Conservation (phyloP, 2,888 invertebrate species). For the Teleogryllus oceanicus region DNA sequence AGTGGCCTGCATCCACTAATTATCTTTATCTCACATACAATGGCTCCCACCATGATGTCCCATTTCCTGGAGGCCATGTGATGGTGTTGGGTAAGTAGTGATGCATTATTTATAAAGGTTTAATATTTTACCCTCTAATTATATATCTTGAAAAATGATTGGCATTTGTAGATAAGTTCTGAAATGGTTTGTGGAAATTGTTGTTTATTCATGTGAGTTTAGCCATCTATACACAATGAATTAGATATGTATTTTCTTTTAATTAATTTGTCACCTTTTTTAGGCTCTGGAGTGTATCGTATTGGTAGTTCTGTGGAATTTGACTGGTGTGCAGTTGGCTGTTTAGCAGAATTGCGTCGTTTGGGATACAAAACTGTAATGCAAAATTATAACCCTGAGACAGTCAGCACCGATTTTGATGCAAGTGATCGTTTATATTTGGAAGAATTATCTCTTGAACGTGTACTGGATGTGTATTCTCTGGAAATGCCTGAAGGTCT, state of each 20-base stretch:
- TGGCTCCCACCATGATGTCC: conserved; percentile 74
- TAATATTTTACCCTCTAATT: conserved; percentile 31
- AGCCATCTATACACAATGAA: neutral
- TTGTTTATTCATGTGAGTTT: too few species aligned
- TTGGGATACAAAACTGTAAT: conserved; percentile 90
- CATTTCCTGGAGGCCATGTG: conserved; percentile 72
- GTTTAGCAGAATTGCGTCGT: conserved; percentile 83
- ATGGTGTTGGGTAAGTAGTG: conserved; percentile 76
- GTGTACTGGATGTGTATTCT: conserved; percentile 97
- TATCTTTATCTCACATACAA: conserved; percentile 98
- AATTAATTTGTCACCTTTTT: conserved; percentile 33
- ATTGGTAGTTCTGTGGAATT: conserved; percentile 99
- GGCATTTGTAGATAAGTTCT: conserved; percentile 5
- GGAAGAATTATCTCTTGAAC: conserved; percentile 98
- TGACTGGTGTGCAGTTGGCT: conserved; percentile 99
- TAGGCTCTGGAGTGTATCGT: conserved; percentile 86
- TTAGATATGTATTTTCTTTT: conserved; percentile 2
- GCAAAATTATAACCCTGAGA: conserved; percentile 99
- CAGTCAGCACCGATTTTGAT: conserved; percentile 99
- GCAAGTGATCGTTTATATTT: conserved; percentile 99
- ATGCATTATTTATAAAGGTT: neutral
- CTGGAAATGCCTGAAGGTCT: conserved; percentile 91
- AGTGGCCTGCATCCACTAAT: conserved; percentile 98
- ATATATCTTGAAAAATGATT: conserved; percentile 18
- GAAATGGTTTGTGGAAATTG: neutral